Evolutionary conservation across 2,888 invertebrate species (phyloP).

Genomic region (Camponotus fellah): DNA sequence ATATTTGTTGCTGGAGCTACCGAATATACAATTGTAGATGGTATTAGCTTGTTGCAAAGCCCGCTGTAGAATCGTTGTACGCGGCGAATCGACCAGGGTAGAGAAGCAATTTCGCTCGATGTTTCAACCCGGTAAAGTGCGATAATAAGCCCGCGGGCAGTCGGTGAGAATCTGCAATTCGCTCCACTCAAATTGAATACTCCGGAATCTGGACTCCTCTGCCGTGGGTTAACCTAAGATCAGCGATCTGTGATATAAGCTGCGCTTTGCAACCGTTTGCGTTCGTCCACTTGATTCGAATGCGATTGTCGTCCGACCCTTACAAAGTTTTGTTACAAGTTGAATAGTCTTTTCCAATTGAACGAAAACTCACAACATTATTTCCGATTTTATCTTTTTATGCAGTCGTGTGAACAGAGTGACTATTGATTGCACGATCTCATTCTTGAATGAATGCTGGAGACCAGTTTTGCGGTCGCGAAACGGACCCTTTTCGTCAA

Average conservation of each 20-base stretch:
- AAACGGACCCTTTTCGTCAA: conserved; percentile 31
- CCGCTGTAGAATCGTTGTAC: conserved; percentile 58
- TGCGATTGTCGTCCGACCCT: conserved; percentile 55
- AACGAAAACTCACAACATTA: not conserved
- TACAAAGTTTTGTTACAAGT: not conserved
- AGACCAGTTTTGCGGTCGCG: conserved; percentile 41
- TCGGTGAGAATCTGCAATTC: conserved; percentile 83
- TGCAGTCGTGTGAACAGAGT: not conserved
- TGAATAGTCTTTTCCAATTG: not conserved
- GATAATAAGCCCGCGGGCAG: conserved; percentile 84
- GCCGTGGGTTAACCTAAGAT: conserved; percentile 81
- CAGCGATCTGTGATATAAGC: conserved; percentile 82
- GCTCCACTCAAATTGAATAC: conserved; percentile 83
- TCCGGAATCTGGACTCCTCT: conserved; percentile 79
- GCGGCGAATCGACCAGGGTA: conserved; percentile 63
- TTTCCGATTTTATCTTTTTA: not conserved
- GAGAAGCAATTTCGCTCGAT: conserved; percentile 77
- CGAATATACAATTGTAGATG: conserved; percentile 33
- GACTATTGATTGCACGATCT: conserved; percentile 29
- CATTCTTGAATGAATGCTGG: conserved; percentile 15
- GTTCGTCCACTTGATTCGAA: conserved; percentile 63
- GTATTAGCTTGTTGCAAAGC: conserved; percentile 62
- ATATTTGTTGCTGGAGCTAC: conserved; percentile 13
- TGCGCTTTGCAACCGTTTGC: conserved; percentile 77
- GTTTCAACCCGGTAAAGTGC: conserved; percentile 82